phyloP scores from a whole-genome alignment of 2,113 vertebrate genomes.

The Hippocampus comes region DNA sequence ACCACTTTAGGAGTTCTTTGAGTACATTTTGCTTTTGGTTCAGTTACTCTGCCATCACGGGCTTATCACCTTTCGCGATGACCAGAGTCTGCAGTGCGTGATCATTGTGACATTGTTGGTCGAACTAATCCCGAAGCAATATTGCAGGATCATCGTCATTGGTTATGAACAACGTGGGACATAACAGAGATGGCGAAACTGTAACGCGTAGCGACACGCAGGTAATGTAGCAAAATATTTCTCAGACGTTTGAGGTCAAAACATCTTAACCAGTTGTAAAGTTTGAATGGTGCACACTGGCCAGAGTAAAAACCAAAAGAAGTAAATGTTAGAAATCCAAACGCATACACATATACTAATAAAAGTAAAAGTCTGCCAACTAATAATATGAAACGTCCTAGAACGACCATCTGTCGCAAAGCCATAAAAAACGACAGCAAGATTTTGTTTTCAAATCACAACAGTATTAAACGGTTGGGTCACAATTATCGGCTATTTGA shows the following conservation, averaged over 20 bases:
- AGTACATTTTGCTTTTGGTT: neutral
- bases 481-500: neutral
- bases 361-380: too few species aligned
- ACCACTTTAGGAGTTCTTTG: neutral
- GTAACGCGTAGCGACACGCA: neutral
- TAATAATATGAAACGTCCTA: too few species aligned
- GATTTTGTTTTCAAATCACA: neutral
- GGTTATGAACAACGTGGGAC: neutral
- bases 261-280: too few species aligned
- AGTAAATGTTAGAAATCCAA: too few species aligned
- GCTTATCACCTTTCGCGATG: neutral
- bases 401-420: neutral
- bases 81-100: neutral
- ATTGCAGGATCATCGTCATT: neutral
- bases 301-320: too few species aligned
- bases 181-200: neutral
- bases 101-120: neutral
- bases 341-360: too few species aligned
- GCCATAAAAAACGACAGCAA: neutral
- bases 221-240: neutral
- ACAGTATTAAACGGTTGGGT: neutral
- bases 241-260: neutral
- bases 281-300: too few species aligned
- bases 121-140: neutral
- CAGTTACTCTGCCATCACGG: neutral